Evolutionary conservation across 2,888 invertebrate species (phyloP).

Genomic region (Julus scanicus): DNA sequence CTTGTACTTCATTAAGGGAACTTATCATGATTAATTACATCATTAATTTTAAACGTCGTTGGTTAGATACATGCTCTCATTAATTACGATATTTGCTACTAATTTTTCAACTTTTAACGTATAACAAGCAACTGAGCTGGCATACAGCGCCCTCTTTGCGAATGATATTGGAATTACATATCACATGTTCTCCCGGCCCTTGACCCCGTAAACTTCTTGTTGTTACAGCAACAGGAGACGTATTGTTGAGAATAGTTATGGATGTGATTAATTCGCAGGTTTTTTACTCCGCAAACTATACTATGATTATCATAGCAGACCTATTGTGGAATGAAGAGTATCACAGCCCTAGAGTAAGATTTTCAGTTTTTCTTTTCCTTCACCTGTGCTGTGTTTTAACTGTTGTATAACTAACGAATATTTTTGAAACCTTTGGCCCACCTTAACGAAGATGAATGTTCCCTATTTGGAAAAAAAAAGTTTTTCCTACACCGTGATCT

Average conservation of each 20-base stretch:
- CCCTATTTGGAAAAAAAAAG: neutral
- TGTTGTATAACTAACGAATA: neutral
- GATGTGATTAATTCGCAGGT: neutral
- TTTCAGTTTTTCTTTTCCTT: neutral
- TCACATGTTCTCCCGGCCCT: neutral
- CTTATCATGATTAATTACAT: no score
- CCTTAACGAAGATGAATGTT: neutral
- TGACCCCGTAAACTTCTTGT: neutral
- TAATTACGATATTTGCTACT: no score
- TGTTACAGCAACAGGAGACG: neutral
- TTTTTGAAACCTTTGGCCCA: conserved; percentile 22
- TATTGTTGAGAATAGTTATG: conserved; percentile 17
- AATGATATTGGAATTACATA: neutral
- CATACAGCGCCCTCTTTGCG: neutral
- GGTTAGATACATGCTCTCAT: no score
- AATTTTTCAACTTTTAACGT: no score
- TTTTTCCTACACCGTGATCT: neutral
- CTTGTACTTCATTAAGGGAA: no score
- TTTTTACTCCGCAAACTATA: neutral
- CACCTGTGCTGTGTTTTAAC: conserved; percentile 17
- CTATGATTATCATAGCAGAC: neutral
- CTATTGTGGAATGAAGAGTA: neutral
- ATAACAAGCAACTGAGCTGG: neutral
- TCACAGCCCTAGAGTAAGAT: neutral
- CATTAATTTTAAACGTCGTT: no score